These are phyloP conservation scores for Hedya salicella DNA, from an alignment of 2,888 invertebrate species.

Conservation along the genomic window DNA sequence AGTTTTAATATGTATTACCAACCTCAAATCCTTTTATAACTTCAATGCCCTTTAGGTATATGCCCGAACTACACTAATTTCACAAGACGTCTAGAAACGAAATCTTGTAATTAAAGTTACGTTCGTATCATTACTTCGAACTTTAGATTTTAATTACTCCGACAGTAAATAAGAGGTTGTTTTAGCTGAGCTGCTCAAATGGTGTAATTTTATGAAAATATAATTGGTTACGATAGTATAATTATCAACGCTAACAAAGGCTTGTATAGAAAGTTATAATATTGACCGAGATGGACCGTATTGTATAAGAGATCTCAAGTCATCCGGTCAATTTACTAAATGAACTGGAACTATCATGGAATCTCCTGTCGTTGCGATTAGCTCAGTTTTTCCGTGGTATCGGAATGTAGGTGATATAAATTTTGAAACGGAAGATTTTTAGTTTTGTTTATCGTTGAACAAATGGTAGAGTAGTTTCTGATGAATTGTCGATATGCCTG, in stretches of 20 bases:
- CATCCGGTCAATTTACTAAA: no score
- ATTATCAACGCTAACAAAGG: neutral
- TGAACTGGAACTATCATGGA: no score
- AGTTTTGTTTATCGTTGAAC: no score
- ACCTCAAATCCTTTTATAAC: slow-evolving; percentile 3
- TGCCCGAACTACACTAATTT: slow-evolving; percentile 13
- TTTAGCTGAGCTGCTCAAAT: neutral
- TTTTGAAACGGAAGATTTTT: no score
- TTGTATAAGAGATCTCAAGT: no score
- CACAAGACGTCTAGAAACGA: slow-evolving; percentile 14
- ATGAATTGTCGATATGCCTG: no score
- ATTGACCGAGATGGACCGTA: no score
- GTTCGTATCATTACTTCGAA: slow-evolving; percentile 23
- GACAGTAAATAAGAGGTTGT: slow-evolving; percentile 8
- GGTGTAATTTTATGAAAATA: neutral
- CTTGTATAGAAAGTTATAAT: no score
- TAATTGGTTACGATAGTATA: neutral
- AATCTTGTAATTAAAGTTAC: slow-evolving; percentile 26
- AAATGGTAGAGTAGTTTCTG: no score
- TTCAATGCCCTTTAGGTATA: slow-evolving; percentile 13
- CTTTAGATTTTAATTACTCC: slow-evolving; percentile 27
- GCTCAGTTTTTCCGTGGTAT: no score
- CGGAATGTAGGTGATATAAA: no score
- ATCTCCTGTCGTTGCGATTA: no score
- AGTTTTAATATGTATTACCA: neutral